phyloP scores from a whole-genome alignment of 2,797 vertebrate species.

The Takifugu ocellatus region DNA sequence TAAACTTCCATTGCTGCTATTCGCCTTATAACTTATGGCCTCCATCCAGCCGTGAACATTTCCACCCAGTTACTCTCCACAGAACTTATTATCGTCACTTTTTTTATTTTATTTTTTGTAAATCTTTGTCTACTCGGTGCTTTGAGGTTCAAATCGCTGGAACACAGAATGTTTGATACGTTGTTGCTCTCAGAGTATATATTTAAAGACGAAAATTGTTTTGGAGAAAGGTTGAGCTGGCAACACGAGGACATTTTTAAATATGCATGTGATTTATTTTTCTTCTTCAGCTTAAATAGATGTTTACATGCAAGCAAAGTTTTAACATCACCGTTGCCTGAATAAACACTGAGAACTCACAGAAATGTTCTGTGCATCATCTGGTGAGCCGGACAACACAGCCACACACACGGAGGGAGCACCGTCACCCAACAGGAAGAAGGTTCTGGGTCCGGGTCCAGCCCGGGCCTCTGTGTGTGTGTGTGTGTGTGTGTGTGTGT shows the following conservation, averaged over 20 bases:
- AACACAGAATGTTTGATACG: slow-evolving; percentile 46
- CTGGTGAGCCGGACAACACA: no score
- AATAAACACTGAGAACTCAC: slow-evolving; percentile 59
- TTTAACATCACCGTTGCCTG: slow-evolving; percentile 52
- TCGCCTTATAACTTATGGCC: slow-evolving; percentile 72
- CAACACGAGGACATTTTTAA: slow-evolving; percentile 33
- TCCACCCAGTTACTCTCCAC: slow-evolving; percentile 55
- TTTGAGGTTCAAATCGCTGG: slow-evolving; percentile 62
- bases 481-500: background rate
- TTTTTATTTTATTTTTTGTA: slow-evolving; percentile 49
- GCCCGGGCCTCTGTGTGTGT: no score
- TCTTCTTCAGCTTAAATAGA: slow-evolving; percentile 32
- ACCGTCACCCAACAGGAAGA: no score
- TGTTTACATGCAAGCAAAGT: slow-evolving; percentile 35
- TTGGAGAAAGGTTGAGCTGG: slow-evolving; percentile 51
- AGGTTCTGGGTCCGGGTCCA: no score
- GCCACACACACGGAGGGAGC: no score
- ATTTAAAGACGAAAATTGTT: slow-evolving; percentile 56
- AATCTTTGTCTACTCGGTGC: slow-evolving; percentile 47
- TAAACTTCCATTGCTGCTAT: slow-evolving; percentile 70
- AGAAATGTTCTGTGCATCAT: slow-evolving; percentile 17
- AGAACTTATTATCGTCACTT: slow-evolving; percentile 22
- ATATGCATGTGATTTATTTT: slow-evolving; percentile 46
- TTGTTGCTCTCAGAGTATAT: slow-evolving; percentile 46
- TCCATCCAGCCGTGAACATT: slow-evolving; percentile 52